Evolutionary conservation across 2,113 vertebrate species (phyloP).

Genomic region (Heliornis fulica): DNA sequence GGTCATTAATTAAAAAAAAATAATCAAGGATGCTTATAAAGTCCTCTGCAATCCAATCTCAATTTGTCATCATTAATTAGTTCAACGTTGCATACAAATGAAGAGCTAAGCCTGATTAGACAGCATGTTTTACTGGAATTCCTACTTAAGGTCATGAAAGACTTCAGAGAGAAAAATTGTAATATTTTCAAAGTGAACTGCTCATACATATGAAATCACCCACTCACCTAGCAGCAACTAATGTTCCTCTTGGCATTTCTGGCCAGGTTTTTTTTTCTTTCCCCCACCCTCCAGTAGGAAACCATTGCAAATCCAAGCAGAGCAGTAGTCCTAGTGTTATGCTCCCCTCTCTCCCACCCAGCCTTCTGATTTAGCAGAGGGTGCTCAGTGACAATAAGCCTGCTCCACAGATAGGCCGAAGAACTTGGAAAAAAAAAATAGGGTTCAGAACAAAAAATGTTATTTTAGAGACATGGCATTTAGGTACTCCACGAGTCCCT

Average conservation of each 20-base stretch:
- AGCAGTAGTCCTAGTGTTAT: background rate
- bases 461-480: background rate
- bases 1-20: conserved; percentile 43
- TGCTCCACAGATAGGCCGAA: background rate
- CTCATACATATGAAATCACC: background rate
- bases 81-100: conserved; percentile 47
- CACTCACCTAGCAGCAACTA: background rate
- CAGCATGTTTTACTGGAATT: conserved; percentile 59
- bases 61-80: conserved; percentile 68
- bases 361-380: background rate
- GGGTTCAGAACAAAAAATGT: too few species aligned
- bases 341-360: background rate
- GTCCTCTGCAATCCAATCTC: conserved; percentile 61
- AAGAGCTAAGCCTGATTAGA: conserved; percentile 49
- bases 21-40: conserved; percentile 45
- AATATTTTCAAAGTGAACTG: conserved; percentile 28
- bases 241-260: background rate
- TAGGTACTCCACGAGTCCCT: background rate
- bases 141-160: conserved; percentile 38
- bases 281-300: background rate
- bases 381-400: background rate
- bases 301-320: background rate
- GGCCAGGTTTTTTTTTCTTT: background rate
- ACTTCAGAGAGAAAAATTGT: conserved; percentile 26
- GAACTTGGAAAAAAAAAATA: background rate